These are phyloP conservation scores for Pteria penguin DNA, from an alignment of 2,888 invertebrate species.

Conservation along the genomic window DNA sequence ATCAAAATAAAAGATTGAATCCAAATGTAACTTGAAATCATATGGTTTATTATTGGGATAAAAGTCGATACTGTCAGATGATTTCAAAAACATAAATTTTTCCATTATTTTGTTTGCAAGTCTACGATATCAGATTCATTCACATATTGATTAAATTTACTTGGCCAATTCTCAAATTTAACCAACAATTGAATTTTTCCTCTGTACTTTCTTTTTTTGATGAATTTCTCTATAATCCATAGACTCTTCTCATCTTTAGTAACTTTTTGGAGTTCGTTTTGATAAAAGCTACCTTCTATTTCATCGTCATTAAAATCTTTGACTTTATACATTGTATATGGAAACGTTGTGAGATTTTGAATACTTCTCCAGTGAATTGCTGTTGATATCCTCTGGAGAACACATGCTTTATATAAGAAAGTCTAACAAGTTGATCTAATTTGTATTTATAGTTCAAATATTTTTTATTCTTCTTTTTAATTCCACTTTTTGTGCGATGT, in stretches of 20 bases:
- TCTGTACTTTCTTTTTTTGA: slow-evolving; percentile 9
- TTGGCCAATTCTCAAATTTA: slow-evolving; percentile 18
- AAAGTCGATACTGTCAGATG: background rate
- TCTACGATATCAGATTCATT: slow-evolving; percentile 7
- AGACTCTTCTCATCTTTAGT: slow-evolving; percentile 12
- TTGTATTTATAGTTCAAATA: slow-evolving; percentile 1
- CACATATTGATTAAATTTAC: slow-evolving; percentile 20
- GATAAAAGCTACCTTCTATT: slow-evolving; percentile 21
- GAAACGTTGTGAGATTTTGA: background rate
- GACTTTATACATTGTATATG: slow-evolving; percentile 18
- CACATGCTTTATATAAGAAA: slow-evolving; percentile 9
- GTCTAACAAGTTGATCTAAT: slow-evolving; percentile 16
- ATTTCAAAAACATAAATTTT: background rate
- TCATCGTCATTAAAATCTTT: slow-evolving; percentile 7
- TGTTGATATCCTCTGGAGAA: slow-evolving; percentile 17
- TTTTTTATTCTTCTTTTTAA: background rate
- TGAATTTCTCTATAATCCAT: slow-evolving; percentile 18
- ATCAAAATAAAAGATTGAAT: background rate
- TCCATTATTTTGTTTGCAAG: slow-evolving; percentile 6
- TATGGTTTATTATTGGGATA: slow-evolving; percentile 11
- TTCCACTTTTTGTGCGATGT: background rate
- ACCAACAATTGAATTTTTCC: slow-evolving; percentile 10
- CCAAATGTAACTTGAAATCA: slow-evolving; percentile 7
- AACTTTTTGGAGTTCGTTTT: slow-evolving; percentile 10
- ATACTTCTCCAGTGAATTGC: slow-evolving; percentile 15